Base-by-base conservation (phyloP, 2,888 invertebrate species). In the Lochmaea capreae region DNA sequence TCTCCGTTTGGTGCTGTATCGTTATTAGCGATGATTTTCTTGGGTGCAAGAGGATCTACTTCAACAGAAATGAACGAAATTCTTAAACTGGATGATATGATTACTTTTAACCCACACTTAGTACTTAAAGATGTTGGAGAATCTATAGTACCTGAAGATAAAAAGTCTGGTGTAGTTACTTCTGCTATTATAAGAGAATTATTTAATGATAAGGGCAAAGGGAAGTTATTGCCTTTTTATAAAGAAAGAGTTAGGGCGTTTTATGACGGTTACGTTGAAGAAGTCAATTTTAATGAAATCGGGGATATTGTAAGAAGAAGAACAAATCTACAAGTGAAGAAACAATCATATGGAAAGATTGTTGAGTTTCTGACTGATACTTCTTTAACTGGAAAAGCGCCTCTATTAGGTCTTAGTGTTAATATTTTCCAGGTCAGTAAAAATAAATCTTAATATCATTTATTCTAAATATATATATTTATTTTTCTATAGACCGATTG, bases 51-150 rank as follows among this genome's bases (percentile, higher is more conserved):
- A 78, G 96, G 96, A 1, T 91, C 94, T 3, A 96, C 96, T 0
- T 96, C 96, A 0, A 95, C 94, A 0, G 95, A 96, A 89, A 95
- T 97, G 94, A 96, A 96, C 83, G 95, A 95, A 82, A 91, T 96
- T 12, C 88, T 96, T 0, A 92, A 92, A 81, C 88, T 96, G 16
- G 96, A 96, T 83, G 95, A 96, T 78, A 95, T 96, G 91, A 93
- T 95, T 0, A 95, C 95, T 0, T 96, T 97, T 82, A 97, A 96
- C 86, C 96, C 96, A 0, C 96, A 97, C 85, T 90, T 95, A 80
- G 93, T 95, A 0, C 92, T 96, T 80, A 94, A 94, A 85, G 96
- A 96, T 83, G 93, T 96, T 22, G 95, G 95, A 0, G 95, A 95
- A 82, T 93, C 95, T 0, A 92, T 95, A 43, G 89, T 91, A 0